These are phyloP conservation scores for Rhopalosiphum padi DNA, from an alignment of 1,140 invertebrate genomes.

Conservation along the genomic window DNA sequence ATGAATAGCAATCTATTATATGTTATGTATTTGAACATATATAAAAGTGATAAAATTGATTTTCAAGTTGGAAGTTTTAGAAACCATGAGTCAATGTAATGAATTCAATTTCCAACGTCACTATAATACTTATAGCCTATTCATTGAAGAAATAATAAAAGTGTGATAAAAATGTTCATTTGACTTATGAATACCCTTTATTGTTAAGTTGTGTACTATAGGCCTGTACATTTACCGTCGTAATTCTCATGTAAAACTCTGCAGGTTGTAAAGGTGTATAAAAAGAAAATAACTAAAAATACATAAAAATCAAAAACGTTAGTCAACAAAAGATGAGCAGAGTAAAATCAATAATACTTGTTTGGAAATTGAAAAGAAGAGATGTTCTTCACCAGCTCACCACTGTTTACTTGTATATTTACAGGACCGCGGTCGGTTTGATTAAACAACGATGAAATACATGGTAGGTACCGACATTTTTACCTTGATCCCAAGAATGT, in stretches of 20 bases:
- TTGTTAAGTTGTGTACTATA: neutral
- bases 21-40: neutral
- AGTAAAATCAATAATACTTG: conserved; percentile 4
- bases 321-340: neutral
- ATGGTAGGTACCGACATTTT: neutral
- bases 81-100: neutral
- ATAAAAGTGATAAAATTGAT: neutral
- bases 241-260: neutral
- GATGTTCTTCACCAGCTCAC: neutral
- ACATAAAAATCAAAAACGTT: neutral
- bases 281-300: conserved; percentile 14
- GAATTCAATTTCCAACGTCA: neutral
- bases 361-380: neutral
- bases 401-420: neutral
- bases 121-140: too few species aligned
- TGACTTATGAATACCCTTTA: neutral
- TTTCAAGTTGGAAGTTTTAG: neutral
- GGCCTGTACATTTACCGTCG: neutral
- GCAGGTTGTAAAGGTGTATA: neutral
- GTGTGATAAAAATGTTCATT: neutral
- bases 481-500: neutral
- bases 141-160: too few species aligned
- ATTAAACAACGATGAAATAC: neutral
- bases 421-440: neutral
- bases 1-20: neutral